phyloP scores from a whole-genome alignment of 2,888 invertebrate genomes.

The Epistrophella euchroma region DNA sequence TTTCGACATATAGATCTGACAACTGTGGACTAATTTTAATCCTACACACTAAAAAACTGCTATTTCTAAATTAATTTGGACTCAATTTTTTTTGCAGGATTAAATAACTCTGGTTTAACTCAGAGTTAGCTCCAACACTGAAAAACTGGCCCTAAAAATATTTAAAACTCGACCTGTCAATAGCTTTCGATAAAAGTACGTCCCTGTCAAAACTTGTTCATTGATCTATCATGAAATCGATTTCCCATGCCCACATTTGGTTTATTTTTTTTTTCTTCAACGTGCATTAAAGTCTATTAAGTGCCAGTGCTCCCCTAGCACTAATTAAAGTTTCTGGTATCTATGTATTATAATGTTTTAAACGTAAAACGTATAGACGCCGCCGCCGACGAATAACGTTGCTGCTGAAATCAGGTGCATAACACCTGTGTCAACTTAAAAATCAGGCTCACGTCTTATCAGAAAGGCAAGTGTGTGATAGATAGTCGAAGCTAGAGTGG shows the following conservation, averaged over 20 bases:
- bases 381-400: conserved; percentile 8
- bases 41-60: too few species aligned
- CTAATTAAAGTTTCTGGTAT: conserved; percentile 69
- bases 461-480: conserved; percentile 55
- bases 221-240: conserved; percentile 75
- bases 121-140: too few species aligned
- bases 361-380: conserved; percentile 35
- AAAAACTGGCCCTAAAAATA: too few species aligned
- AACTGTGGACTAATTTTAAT: too few species aligned
- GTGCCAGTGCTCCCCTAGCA: conserved; percentile 62
- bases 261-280: conserved; percentile 21
- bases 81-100: too few species aligned
- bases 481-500: conserved; percentile 26
- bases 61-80: too few species aligned
- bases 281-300: conserved; percentile 55
- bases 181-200: background rate
- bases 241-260: conserved; percentile 71
- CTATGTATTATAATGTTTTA: conserved; percentile 45
- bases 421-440: conserved; percentile 81
- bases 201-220: conserved; percentile 41
- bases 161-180: too few species aligned
- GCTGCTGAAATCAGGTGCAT: conserved; percentile 80
- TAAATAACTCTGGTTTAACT: too few species aligned
- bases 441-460: conserved; percentile 72
- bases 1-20: too few species aligned